Base-by-base conservation (phyloP, 2,113 vertebrate genomes). In the Tangachromis dhanisi region DNA sequence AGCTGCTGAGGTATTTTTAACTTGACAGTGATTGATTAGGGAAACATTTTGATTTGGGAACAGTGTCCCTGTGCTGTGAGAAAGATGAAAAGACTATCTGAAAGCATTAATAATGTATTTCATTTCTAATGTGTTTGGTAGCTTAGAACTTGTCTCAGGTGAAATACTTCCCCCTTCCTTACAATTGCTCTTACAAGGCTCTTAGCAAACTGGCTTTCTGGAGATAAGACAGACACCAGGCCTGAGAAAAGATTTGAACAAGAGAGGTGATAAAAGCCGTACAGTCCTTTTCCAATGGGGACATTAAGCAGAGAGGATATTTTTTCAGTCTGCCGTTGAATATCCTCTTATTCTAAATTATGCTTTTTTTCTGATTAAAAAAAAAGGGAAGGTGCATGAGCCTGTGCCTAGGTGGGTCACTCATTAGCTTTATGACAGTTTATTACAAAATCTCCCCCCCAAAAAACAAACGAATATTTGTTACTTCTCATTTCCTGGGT, bases 181-280 rank as follows among this genome's bases (percentile, higher is more conserved):
- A 71, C 85, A 16, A 79, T 88, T 88, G 51, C 63, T 79, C 11
- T 54, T 80, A 78, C 7, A 49, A 61, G 42, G 79, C 45, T 59
- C 84, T 86, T 80, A 86, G 21, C 13, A 90, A 47, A 88, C 49
- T 51, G 10, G 16, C 33, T 78, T 71, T 84, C 12, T 2, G 16
- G n/a, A 31, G 31, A 4, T 47, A 11, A 85, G 86, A 94, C 89
- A 85, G 59, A 89, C 45, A 35, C 86, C 90, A 88, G 89, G 45
- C 38, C 78, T 26, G 38, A 59, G 47, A 86, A 13, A 19, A 57
- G 17, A 59, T 73, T 61, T 17, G 7, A 73, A 73, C 8, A 19
- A 78, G 88, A 85, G 80, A 89, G 83, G 47, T 92, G 90, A 91
- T 85, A 33, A 73, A 86, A 81, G 10, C 63, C 19, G 1, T 68